These are phyloP conservation scores for Octomys mimax DNA, from an alignment of 2,797 vertebrate genomes.

Conservation along the genomic window DNA sequence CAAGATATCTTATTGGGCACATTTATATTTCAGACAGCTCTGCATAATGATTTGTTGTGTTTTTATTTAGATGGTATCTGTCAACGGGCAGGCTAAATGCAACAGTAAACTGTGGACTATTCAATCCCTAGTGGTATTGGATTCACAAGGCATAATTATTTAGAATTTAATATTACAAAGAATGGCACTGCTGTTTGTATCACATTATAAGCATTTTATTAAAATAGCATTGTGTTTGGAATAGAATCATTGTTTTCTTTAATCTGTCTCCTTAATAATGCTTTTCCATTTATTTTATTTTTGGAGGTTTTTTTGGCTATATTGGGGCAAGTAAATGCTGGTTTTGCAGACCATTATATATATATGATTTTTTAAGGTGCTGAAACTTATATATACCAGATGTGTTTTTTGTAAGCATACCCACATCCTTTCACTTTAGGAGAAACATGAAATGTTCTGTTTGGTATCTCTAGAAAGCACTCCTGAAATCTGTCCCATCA, in stretches of 20 bases:
- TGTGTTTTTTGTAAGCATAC: conserved; percentile 35
- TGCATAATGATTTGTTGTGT: background rate
- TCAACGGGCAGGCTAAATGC: conserved; percentile 58
- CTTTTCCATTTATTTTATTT: background rate
- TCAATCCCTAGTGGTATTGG: conserved; percentile 61
- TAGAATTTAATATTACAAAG: conserved; percentile 63
- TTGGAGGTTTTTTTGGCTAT: conserved; percentile 16
- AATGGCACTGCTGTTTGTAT: conserved; percentile 67
- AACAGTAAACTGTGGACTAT: background rate
- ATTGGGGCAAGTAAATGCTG: conserved; percentile 53
- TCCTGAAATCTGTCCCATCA: background rate
- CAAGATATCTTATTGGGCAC: conserved; percentile 53
- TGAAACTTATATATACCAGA: conserved; percentile 8
- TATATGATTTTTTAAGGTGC: background rate
- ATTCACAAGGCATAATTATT: conserved; percentile 65
- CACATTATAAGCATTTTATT: conserved; percentile 56
- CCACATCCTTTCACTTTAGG: background rate
- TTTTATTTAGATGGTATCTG: background rate
- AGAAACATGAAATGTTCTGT: background rate
- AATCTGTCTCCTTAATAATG: conserved; percentile 47
- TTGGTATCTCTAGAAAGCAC: conserved; percentile 15
- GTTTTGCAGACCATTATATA: background rate
- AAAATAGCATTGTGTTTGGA: conserved; percentile 68
- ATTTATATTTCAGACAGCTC: background rate
- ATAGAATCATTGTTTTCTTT: conserved; percentile 73